Evolutionary conservation across 2,888 invertebrate genomes (phyloP), one percentile per base, ranked within the genome.

Genomic region (Teleiodes luculella): DNA sequence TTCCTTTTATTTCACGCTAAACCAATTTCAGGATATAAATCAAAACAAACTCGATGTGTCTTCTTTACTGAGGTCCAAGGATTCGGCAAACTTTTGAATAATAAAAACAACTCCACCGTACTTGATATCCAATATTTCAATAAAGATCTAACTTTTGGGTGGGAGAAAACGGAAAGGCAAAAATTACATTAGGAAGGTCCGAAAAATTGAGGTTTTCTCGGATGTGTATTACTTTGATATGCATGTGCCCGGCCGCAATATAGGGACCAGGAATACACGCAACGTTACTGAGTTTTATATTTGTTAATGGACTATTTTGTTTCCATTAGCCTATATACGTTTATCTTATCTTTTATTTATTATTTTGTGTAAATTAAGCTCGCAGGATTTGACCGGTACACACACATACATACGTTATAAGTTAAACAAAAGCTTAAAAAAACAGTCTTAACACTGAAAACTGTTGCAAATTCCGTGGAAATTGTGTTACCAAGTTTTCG

Each of bases 51-150:
- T 73, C 68, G 63, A 74, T 70, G 68, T 78, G 74, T 77, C 73
- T 70, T 70, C 66, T 69, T 63, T 70, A 68, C 65, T 6, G 14
- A 39, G 31, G 51, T 13, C 41, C 28, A 68, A 69, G 71, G 71
- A 74, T 69, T 70, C 63, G 63, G 64, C 57, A 72, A 81, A 84
- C 71, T 81, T 84, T 83, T 76, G 77, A 82, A 82, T 79, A 80
- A 83, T 78, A 83, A 80, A 83, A 83, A 82, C 80, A 84, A 80
- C 76, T 82, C 76, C 63, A 78, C 79, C 80, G 80, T 74, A 82
- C 82, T 87, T 83, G 85, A 87, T 83, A 87, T 86, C 83, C 84
- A 83, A 86, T 87, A 86, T 86, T 87, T 85, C 86, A 85, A 88
- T 86, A 85, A 83, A 75, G 71, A 76, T 74, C 74, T 73, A 81